These are phyloP conservation scores for Cassiopea xamachana DNA, from an alignment of 30 jellyfish, hydroid and myxozoan species.

Conservation along the genomic window DNA sequence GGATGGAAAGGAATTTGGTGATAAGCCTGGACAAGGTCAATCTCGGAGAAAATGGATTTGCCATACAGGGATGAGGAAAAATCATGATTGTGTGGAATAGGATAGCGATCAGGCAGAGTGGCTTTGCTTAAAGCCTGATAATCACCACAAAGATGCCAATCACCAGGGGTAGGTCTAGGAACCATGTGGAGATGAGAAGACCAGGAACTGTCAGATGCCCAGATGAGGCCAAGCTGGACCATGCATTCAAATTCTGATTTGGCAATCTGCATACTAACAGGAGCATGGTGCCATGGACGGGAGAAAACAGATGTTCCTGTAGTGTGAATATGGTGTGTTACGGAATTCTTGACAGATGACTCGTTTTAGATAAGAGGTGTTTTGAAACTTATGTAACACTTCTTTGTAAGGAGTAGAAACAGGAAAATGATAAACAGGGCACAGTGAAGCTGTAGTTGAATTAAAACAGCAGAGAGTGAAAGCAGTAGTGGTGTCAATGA, in stretches of 20 bases:
- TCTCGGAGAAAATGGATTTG: background rate
- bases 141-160: constrained; percentile 65
- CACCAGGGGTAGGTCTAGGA: constrained; percentile 15
- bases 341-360: too few relatives aligned
- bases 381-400: too few relatives aligned
- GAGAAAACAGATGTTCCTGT: background rate
- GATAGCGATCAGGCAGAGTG: constrained; percentile 46
- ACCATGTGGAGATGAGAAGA: constrained; percentile 3
- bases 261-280: background rate
- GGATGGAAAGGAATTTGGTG: constrained; percentile 24
- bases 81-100: constrained; percentile 44
- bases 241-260: background rate
- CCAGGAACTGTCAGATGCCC: constrained; percentile 8
- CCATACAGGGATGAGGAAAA: constrained; percentile 20
- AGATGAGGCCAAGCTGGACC: background rate
- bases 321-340: too few relatives aligned
- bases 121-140: constrained; percentile 42
- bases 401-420: too few relatives aligned
- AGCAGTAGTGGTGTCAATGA: background rate
- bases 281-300: constrained; percentile 1
- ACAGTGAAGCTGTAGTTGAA: too few relatives aligned
- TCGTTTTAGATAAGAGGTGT: too few relatives aligned
- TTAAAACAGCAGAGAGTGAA: background rate
- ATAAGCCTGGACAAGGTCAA: constrained; percentile 32
- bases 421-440: too few relatives aligned